A percentile compares a stretch with the other conserved stretches of the same genome.
phyloP scores from a whole-genome alignment of 2,888 invertebrate species.

The Nomada flava region DNA sequence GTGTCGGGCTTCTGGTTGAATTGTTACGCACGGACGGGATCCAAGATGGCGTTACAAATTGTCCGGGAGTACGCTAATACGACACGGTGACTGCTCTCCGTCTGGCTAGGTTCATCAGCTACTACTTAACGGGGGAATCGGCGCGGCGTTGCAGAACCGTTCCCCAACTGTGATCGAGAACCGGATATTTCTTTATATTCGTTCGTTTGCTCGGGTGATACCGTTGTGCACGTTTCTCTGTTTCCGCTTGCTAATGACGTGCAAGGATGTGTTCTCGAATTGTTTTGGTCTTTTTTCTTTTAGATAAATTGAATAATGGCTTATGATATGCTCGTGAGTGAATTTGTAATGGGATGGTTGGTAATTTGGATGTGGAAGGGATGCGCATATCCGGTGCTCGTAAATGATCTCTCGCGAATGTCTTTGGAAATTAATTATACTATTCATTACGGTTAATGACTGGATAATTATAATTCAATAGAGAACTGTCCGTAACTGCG shows the following conservation, averaged over 20 bases:
- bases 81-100: slow-evolving; percentile 53
- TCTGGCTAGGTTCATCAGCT: slow-evolving; percentile 39
- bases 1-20: slow-evolving; percentile 34
- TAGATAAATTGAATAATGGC: background rate
- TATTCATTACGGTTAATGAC: slow-evolving; percentile 77
- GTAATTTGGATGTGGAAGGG: background rate
- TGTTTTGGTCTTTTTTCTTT: too few species aligned
- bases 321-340: background rate
- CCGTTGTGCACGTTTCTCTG: background rate
- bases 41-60: slow-evolving; percentile 75
- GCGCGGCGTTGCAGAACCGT: slow-evolving; percentile 16
- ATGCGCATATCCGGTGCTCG: background rate
- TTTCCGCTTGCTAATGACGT: background rate
- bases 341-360: background rate
- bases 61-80: slow-evolving; percentile 75
- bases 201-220: background rate
- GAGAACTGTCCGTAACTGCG: slow-evolving; percentile 17
- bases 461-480: slow-evolving; percentile 75
- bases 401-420: background rate
- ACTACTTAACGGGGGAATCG: slow-evolving; percentile 1
- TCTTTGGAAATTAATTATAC: slow-evolving; percentile 70
- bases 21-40: slow-evolving; percentile 47
- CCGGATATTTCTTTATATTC: slow-evolving; percentile 15
- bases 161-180: background rate
- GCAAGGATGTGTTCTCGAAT: slow-evolving; percentile 11